Base-by-base conservation (phyloP, 2,113 vertebrate genomes). In the Scytalopus superciliaris region DNA sequence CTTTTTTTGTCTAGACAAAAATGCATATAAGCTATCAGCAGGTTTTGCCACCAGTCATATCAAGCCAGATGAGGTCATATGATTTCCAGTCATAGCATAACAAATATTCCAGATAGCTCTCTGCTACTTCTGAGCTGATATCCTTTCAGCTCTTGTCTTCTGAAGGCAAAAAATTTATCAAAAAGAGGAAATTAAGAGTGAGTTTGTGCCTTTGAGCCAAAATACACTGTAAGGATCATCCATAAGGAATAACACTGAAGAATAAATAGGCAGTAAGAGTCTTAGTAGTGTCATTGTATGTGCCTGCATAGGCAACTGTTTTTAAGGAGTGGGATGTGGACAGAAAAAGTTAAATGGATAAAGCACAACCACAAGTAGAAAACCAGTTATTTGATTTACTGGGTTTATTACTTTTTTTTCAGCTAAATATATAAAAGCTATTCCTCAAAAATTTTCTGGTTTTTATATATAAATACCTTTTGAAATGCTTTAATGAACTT, bases 301-400 rank as follows among this genome's bases (percentile, higher is more conserved):
- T 31, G 15, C 53, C 76, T 89, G 56, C 30, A 25, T 19, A 88
- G 35, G n/a, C 31, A 80, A 24, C 7, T 3, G 2, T 63, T 75
- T 84, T 78, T 40, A 87, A 84, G 50, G 53, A 87, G 23, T 24
- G 56, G 31, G 14, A 31, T 69, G 50, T 40, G 30, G 64, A 57
- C 44, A 96, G 82, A 89, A 93, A 42, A 6, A 87, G 79, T 84
- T 62, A 90, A 91, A 92, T 72, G 35, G 14, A 47, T 90, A 87
- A 93, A 95, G 70, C 35, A 75, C 16, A 91, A 33, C 8, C 21
- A 25, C 44, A 67, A 70, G 73, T 92, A 53, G 49, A 94, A 95
- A 96, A 89, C 8, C 27, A 88, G 37, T 66, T 4, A 27, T 75
- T 94, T 84, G 30, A 57, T 40, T 56, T 15, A 55, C 22, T 42